Evolutionary conservation across 2,888 invertebrate genomes (phyloP).

Genomic region (Suillia variegata): DNA sequence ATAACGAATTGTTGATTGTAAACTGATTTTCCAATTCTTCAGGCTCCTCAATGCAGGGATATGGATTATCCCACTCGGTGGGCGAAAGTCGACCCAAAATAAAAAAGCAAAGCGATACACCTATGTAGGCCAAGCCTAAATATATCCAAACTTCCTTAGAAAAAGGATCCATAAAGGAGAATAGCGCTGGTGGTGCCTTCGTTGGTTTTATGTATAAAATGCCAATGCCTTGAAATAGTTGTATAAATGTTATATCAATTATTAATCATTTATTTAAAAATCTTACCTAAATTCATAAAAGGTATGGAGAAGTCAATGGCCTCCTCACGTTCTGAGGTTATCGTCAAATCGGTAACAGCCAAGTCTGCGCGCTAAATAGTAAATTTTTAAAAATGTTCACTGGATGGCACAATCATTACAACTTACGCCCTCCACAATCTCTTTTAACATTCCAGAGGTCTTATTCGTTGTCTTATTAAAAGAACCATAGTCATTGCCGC

Average conservation of each 20-base stretch:
- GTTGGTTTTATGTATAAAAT: slow-evolving; percentile 87
- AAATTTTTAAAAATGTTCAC: slow-evolving; percentile 1
- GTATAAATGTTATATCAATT: too few species aligned
- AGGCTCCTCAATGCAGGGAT: slow-evolving; percentile 83
- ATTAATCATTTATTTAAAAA: too few species aligned
- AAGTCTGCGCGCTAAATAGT: slow-evolving; percentile 78
- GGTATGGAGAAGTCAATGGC: slow-evolving; percentile 95
- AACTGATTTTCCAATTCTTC: slow-evolving; percentile 84
- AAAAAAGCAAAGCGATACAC: slow-evolving; percentile 69
- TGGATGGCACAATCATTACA: not conserved
- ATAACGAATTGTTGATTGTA: slow-evolving; percentile 80
- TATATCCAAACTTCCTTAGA: slow-evolving; percentile 84
- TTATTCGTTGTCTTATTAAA: slow-evolving; percentile 67
- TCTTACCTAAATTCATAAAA: slow-evolving; percentile 84
- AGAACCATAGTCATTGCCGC: slow-evolving; percentile 78
- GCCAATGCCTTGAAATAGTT: slow-evolving; percentile 87
- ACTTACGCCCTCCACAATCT: slow-evolving; percentile 71
- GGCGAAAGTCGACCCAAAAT: slow-evolving; percentile 81
- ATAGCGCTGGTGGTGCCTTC: slow-evolving; percentile 81
- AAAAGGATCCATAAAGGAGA: slow-evolving; percentile 91
- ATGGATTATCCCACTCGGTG: slow-evolving; percentile 87
- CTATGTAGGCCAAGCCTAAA: slow-evolving; percentile 64
- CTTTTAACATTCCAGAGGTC: slow-evolving; percentile 89
- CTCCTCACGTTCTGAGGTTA: slow-evolving; percentile 84
- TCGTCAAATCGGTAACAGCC: slow-evolving; percentile 88